Base-by-base conservation (phyloP, 2,888 invertebrate genomes). In the Selenia dentaria region DNA sequence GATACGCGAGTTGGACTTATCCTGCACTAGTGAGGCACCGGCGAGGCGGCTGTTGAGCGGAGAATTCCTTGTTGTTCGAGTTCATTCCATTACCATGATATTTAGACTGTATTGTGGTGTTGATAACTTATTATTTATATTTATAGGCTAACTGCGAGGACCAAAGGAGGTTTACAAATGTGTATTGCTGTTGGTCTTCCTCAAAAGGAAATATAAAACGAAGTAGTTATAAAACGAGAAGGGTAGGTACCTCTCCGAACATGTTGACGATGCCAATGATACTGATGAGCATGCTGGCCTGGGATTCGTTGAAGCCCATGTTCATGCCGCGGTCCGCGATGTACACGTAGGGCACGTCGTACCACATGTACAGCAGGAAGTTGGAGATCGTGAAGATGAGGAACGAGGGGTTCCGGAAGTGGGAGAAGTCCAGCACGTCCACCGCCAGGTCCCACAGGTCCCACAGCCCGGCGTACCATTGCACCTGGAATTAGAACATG, bases 331-430 rank as follows among this genome's bases (percentile, higher is more conserved):
- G 94, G 74, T 98, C 97, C 1, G 96, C 94, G 57, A 97, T 92
- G 87, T 97, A 98, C 60, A 98, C 95, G 79, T 98, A 98, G 1
- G 97, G 97, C 42, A 98, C 96, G 78, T 98, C 98, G 82, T 96
- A 96, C 96, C 97, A 97, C 67, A 96, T 95, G 90, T 98, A 98
- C 54, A 98, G 92, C 12, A 97, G 91, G 79, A 97, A 96, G 87
- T 97, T 98, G 47, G 97, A 97, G 11, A 97, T 75, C 13, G 96
- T 94, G 86, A 98, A 97, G 38, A 96, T 84, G 16, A 95, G 84
- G 84, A 95, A 96, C 56, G 92, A 92, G 12, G 92, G 92, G 79
- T 96, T 95, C 36, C 91, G 83, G 78, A 97, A 95, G 84, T 96
- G 95, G 0, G 95, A 95, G 74, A 96, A 93, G 79, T 97, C 96